Percentiles rank a stretch among this genome's conserved stretches.
phyloP scores from a whole-genome alignment of 2,888 invertebrate species.

The Luperina nickerlii region DNA sequence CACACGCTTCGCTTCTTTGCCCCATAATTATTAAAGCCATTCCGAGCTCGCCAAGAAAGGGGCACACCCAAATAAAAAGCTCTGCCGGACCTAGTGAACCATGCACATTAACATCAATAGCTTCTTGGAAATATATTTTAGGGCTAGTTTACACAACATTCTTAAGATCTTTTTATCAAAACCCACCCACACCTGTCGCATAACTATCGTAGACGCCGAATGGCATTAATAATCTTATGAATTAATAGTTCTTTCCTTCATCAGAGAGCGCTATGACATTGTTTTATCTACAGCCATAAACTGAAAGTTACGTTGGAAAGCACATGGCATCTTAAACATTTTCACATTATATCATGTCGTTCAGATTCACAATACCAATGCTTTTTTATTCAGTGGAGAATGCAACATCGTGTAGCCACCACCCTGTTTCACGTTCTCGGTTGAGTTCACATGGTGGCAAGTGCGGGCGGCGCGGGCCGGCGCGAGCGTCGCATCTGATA shows the following conservation, averaged over 20 bases:
- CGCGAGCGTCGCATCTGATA: slow-evolving; percentile 85
- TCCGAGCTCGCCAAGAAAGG: slow-evolving; percentile 82
- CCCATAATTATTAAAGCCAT: slow-evolving; percentile 88
- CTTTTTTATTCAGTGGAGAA: slow-evolving; percentile 70
- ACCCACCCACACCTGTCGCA: slow-evolving; percentile 12
- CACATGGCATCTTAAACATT: slow-evolving; percentile 18
- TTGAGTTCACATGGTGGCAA: slow-evolving; percentile 75
- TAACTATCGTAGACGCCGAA: slow-evolving; percentile 5
- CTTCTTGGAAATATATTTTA: slow-evolving; percentile 51
- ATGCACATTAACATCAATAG: slow-evolving; percentile 66
- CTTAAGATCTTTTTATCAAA: slow-evolving; percentile 33
- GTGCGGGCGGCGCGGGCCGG: slow-evolving; percentile 70
- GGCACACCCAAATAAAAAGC: slow-evolving; percentile 77
- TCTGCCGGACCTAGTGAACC: slow-evolving; percentile 67
- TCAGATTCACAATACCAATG: slow-evolving; percentile 42
- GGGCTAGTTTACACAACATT: slow-evolving; percentile 47
- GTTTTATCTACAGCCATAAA: slow-evolving; percentile 8
- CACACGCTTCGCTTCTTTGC: slow-evolving; percentile 86
- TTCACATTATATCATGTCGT: slow-evolving; percentile 8
- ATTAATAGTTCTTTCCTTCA: background rate
- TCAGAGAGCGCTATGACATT: background rate
- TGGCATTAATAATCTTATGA: slow-evolving; percentile 5
- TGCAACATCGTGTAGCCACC: slow-evolving; percentile 66
- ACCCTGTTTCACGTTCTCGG: slow-evolving; percentile 70
- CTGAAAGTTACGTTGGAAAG: slow-evolving; percentile 14